A percentile compares a stretch with the other conserved stretches of the same genome.
Evolutionary conservation across 2,888 invertebrate genomes (phyloP).

Genomic region (Clanis bilineata): DNA sequence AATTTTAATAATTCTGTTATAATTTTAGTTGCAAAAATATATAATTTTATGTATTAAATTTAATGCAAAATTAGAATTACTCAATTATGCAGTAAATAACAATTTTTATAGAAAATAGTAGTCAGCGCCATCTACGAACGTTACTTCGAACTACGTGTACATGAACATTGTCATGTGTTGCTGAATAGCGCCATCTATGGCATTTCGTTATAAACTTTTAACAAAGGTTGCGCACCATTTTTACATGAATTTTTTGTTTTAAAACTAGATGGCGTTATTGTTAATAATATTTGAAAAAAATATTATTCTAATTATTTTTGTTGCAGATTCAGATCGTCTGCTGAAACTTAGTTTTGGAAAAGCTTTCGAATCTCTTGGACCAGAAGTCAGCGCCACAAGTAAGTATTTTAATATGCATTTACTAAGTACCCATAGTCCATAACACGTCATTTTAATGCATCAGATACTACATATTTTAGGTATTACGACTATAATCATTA

Average conservation of each 20-base stretch:
- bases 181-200: constrained; percentile 35
- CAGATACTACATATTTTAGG: too few relatives aligned
- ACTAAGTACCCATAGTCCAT: too few relatives aligned
- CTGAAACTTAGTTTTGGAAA: constrained; percentile 78
- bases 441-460: too few relatives aligned
- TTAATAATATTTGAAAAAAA: background rate
- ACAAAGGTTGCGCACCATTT: too few relatives aligned
- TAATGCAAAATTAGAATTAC: too few relatives aligned
- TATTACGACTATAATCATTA: too few relatives aligned
- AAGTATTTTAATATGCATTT: constrained; percentile 65
- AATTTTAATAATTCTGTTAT: too few relatives aligned
- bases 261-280: constrained; percentile 44
- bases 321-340: constrained; percentile 76
- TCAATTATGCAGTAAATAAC: too few relatives aligned
- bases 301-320: constrained; percentile 24
- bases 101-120: background rate
- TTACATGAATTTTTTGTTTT: background rate
- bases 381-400: constrained; percentile 89
- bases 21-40: too few relatives aligned
- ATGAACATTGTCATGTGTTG: background rate
- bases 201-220: background rate
- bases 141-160: constrained; percentile 18
- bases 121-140: constrained; percentile 24
- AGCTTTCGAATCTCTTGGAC: constrained; percentile 84
- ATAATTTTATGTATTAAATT: too few relatives aligned